These are phyloP conservation scores for Natrix natrix DNA, from an alignment of 2,797 vertebrate genomes.

Conservation along the genomic window DNA sequence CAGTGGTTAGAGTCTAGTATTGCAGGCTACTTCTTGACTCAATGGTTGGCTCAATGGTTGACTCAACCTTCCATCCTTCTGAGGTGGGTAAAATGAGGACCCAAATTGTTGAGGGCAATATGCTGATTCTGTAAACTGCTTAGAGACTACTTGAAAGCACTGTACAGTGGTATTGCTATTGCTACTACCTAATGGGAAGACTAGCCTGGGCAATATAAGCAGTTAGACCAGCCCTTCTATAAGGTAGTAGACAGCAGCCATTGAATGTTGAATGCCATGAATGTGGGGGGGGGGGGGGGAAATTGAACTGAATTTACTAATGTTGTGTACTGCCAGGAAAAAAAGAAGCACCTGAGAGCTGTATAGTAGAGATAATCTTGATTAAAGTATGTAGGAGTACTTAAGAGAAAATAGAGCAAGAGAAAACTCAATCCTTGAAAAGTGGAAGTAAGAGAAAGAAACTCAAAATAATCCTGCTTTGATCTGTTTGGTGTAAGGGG, in stretches of 20 bases:
- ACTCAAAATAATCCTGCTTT: neutral
- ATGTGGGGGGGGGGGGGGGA: too few species aligned
- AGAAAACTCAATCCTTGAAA: neutral
- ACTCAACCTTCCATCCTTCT: too few species aligned
- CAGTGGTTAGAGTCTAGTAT: too few species aligned
- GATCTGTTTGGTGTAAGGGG: neutral
- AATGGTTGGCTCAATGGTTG: too few species aligned
- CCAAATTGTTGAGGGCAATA: too few species aligned
- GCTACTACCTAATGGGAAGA: neutral
- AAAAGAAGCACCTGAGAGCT: neutral
- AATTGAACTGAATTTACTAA: neutral
- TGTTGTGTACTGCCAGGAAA: neutral
- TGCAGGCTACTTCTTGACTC: too few species aligned
- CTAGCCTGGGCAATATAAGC: neutral
- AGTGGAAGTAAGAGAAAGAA: neutral
- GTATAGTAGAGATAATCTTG: neutral
- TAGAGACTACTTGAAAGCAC: too few species aligned
- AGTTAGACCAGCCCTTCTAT: neutral
- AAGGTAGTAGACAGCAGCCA: neutral
- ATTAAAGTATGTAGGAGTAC: neutral
- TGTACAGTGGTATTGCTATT: too few species aligned
- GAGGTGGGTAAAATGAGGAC: too few species aligned
- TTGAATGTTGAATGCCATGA: neutral
- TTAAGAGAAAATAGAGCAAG: neutral
- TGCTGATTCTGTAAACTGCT: too few species aligned